Evolutionary conservation across 2,113 vertebrate genomes (phyloP).

Genomic region (Toxotes chatareus): DNA sequence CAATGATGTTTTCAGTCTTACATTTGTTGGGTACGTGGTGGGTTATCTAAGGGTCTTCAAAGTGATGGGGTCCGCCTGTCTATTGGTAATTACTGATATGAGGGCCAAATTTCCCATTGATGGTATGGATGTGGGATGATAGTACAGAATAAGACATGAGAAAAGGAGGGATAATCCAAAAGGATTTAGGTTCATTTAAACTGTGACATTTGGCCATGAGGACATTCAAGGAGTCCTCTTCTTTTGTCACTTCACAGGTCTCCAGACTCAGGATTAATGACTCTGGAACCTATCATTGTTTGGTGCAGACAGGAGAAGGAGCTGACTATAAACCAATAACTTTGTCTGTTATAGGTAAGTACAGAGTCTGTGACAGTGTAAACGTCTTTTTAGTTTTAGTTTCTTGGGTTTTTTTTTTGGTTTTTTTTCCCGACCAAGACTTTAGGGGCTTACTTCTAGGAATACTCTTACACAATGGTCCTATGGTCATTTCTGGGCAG

Average conservation of each 20-base stretch:
- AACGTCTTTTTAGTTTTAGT: background rate
- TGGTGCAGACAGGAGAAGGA: constrained; percentile 82
- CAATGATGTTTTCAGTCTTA: background rate
- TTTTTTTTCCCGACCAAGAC: background rate
- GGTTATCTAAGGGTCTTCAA: too few species aligned
- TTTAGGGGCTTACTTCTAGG: background rate
- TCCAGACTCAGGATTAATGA: constrained; percentile 85
- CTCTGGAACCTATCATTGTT: constrained; percentile 88
- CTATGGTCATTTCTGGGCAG: constrained; percentile 55
- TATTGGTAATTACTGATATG: background rate
- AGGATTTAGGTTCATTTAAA: background rate
- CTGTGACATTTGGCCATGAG: background rate
- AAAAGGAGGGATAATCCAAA: background rate
- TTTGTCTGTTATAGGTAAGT: constrained; percentile 88
- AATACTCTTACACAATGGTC: background rate
- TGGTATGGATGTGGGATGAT: too few species aligned
- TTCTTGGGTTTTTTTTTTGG: too few species aligned
- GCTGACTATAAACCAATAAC: constrained; percentile 89
- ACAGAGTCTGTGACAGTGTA: background rate
- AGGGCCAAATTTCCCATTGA: background rate
- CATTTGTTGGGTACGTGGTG: background rate
- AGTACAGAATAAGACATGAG: background rate
- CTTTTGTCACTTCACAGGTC: constrained; percentile 80
- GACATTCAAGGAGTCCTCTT: background rate
- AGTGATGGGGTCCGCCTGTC: background rate